phyloP scores from a whole-genome alignment of 30 jellyfish, hydroid and myxozoan species.

The Clytia hemisphaerica region DNA sequence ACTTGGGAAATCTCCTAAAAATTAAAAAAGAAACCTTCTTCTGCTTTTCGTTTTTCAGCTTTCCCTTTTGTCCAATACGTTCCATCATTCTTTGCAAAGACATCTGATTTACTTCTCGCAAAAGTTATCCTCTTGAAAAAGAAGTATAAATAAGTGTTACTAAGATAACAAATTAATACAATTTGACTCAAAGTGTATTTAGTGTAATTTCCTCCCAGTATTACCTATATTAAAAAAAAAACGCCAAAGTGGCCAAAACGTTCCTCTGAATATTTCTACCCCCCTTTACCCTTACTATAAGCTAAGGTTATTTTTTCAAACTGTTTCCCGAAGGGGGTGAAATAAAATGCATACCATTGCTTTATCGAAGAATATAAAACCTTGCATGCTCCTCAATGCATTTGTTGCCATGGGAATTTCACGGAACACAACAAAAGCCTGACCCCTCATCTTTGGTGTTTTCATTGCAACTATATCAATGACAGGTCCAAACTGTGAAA shows the following conservation, averaged over 20 bases:
- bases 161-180: no score
- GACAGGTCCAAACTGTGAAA: constrained; percentile 81
- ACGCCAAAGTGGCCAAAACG: no score
- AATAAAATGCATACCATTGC: constrained; percentile 96
- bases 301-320: no score
- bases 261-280: no score
- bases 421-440: constrained; percentile 89
- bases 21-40: no score
- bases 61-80: constrained; percentile 86
- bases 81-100: constrained; percentile 63
- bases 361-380: constrained; percentile 87
- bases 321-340: no score
- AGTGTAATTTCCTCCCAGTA: no score
- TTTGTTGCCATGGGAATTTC: constrained; percentile 89
- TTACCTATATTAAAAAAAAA: no score
- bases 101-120: constrained; percentile 86
- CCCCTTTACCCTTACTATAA: no score
- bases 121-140: constrained; percentile 59
- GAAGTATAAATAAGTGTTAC: not conserved
- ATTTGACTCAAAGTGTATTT: no score
- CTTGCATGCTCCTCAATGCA: constrained; percentile 89
- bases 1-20: no score
- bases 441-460: constrained; percentile 89
- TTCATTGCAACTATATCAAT: constrained; percentile 79
- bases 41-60: constrained; percentile 64